Base-by-base conservation (phyloP, 2,888 invertebrate species). In the Oscheius myriophilus region DNA sequence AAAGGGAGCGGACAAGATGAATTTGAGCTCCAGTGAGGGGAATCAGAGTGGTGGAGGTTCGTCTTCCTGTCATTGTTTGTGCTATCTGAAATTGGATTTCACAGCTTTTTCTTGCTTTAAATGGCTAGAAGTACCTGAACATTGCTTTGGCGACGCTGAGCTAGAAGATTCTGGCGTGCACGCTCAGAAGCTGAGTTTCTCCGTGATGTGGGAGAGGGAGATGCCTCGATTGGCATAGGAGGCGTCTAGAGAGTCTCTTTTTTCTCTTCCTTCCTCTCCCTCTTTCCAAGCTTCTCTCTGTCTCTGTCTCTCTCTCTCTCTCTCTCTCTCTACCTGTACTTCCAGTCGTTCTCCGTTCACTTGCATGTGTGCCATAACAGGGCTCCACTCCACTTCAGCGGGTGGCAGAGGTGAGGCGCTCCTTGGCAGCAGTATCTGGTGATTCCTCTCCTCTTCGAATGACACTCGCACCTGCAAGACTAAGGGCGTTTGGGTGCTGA, bases 11-110 rank as follows among this genome's bases (percentile, higher is more conserved):
- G n/a, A 85, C 76, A 57, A 85, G 71, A 61, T 85, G 85, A 45
- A 86, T 86, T 63, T 85, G 85, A 9, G 85, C 83, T 18, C 72
- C 61, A 2, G 85, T 84, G 42, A 85, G 67, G 0, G 85, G 85
- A 46, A 86, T 80, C n/a, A 85, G 67, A 0, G 85, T 86, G 9
- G 85, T 85, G 11, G 84, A 80, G 0, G 75, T 71, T 1, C 79
- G 79, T 0, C 80, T 72, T 42, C 78, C 78, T 16, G 76, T 75
- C 76, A 80, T 78, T 7, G 76, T 62, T 43, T 78, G 78, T 1
- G 69, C 76, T 14, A 76, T 53, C 77, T 79, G 69, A 49, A 49
- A 18, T 11, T 23, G 26, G 33, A 49, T 49, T 49, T 18, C 49
- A 49, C 11, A 11, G 49, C n/a, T 21, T 49, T 18, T 21, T 7